Evolutionary conservation across 2,888 invertebrate species (phyloP).

Genomic region (Anagyrus pseudococci): DNA sequence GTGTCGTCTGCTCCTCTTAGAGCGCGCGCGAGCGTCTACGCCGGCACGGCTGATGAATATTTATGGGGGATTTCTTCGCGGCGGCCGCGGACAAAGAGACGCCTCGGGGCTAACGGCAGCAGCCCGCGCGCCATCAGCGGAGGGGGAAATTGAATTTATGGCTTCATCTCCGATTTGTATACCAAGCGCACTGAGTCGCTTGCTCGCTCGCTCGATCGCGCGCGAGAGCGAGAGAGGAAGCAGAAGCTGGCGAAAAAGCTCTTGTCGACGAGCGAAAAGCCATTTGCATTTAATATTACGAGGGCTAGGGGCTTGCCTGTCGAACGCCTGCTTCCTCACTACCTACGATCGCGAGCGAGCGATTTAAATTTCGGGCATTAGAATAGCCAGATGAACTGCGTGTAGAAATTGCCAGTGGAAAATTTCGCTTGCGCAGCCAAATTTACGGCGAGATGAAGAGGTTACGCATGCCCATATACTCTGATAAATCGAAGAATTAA

Average conservation of each 20-base stretch:
- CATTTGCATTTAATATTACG: constrained; percentile 26
- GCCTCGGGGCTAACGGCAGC: too few species aligned
- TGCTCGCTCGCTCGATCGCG: not conserved
- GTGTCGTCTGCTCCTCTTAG: not conserved
- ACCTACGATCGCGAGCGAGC: too few species aligned
- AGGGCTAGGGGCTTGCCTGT: too few species aligned
- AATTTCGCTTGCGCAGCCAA: too few species aligned
- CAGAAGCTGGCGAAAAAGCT: constrained; percentile 8
- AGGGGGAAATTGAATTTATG: constrained; percentile 42
- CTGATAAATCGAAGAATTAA: too few species aligned
- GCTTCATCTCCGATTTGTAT: constrained; percentile 39
- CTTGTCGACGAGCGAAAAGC: not conserved
- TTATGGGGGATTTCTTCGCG: constrained; percentile 34
- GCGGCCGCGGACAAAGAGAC: not conserved
- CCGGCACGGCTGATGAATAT: constrained; percentile 41
- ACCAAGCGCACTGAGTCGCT: not conserved
- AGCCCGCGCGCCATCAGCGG: not conserved
- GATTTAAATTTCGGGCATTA: too few species aligned
- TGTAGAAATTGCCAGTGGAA: too few species aligned
- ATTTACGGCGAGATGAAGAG: too few species aligned
- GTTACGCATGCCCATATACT: too few species aligned
- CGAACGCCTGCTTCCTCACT: too few species aligned
- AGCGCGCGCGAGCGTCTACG: not conserved
- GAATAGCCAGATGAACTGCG: too few species aligned
- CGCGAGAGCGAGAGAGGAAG: not conserved